Evolutionary conservation across 2,797 vertebrate genomes (phyloP), one percentile per base, ranked within the genome.

Genomic region (Aselliscus stoliczkanus): DNA sequence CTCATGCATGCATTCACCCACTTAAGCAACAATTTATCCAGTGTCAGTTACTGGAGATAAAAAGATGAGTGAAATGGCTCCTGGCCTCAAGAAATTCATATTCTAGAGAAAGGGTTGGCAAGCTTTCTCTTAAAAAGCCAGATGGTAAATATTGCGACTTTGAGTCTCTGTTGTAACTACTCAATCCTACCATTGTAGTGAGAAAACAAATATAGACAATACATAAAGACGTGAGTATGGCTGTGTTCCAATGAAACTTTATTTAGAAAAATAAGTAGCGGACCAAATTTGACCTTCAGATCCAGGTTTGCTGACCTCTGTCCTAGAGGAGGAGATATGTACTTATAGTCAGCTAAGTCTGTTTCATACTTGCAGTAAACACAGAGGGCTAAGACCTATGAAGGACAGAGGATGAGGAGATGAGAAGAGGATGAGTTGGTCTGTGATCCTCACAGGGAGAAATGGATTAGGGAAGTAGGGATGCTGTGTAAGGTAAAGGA

Each of bases 241-340:
- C 34, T 93, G 56, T 90, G 27, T 94, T 77, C 44, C 44, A 83
- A 4, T 89, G n/a, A 95, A 95, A 77, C 64, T 93, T 77, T 88
- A 79, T 82, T 93, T 73, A 67, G 9, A n/a, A 31, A 92, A 54
- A 52, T 17, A 18, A 47, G 25, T n/a, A 20, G 3, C 54, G 25
- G 86, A 52, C 23, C 2, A 7, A 12, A 83, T 88, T 81, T 86
- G 42, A 39, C 75, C 60, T 76, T 65, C 27, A 50, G 62, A 54
- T 23, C 27, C 87, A 67, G 10, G 31, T 69, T 94, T 75, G 42
- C 56, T 58, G n/a, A 31, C 23, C 11, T 88, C 29, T 88, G 10
- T 72, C 9, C 34, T 47, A 47, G 50, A 75, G 25, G 25, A 56
- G 10, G 50, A 52, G 23, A 31, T 56, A 31, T 0, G 18, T 56